Conservation (phyloP, 2,113 vertebrate species). For the Blennius ocellaris region DNA sequence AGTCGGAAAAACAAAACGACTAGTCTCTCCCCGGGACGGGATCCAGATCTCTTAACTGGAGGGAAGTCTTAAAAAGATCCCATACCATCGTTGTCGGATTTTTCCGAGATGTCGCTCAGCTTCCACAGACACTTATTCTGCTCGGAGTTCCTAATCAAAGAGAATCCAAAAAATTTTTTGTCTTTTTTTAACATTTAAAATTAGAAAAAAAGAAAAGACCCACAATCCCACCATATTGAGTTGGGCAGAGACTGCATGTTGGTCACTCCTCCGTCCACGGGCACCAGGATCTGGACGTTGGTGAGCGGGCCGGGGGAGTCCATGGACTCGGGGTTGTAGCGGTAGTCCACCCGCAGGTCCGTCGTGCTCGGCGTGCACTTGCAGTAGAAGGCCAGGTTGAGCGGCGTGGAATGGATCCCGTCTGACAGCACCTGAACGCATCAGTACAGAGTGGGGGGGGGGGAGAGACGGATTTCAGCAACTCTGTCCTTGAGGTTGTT, state of each 20-base stretch:
- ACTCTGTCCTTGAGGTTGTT: too few species aligned
- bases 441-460: too few species aligned
- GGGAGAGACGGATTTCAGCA: too few species aligned
- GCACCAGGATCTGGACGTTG: slow-evolving; percentile 92
- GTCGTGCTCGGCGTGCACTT: slow-evolving; percentile 91
- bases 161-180: background rate
- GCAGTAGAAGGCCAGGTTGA: slow-evolving; percentile 97
- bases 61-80: background rate
- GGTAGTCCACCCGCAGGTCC: slow-evolving; percentile 95
- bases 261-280: slow-evolving; percentile 93
- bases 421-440: slow-evolving; percentile 91
- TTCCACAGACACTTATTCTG: slow-evolving; percentile 98
- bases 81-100: slow-evolving; percentile 96
- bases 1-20: slow-evolving; percentile 37
- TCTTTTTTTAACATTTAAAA: background rate
- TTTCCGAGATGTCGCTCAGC: slow-evolving; percentile 93
- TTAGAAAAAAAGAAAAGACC: background rate
- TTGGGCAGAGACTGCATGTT: slow-evolving; percentile 93
- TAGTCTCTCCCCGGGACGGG: background rate
- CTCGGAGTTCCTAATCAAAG: slow-evolving; percentile 89
- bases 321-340: slow-evolving; percentile 96
- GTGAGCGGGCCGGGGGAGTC: slow-evolving; percentile 85
- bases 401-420: slow-evolving; percentile 95
- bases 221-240: slow-evolving; percentile 88
- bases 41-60: background rate